Base-by-base conservation (phyloP, 2,113 vertebrate species). In the Hippoglossus stenolepis region DNA sequence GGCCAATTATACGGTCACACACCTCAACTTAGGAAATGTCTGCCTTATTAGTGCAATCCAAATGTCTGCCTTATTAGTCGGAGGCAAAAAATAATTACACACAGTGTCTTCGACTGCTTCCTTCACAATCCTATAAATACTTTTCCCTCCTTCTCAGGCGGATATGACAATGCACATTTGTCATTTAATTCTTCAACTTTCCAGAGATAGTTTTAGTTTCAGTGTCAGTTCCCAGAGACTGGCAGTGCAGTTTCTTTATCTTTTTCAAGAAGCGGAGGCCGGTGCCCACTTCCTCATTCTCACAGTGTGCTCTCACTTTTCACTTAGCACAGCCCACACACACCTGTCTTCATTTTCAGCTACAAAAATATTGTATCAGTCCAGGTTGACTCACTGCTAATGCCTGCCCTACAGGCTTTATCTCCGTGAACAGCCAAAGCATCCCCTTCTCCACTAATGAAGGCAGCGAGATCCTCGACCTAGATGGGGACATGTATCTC, bases 391-490 rank as follows among this genome's bases (percentile, higher is more conserved):
- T 86, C 80, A 77, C 64, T 65, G n/a, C 49, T 66, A 59, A 60
- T 59, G 26, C 40, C 59, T 75, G 17, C 73, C 81, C 78, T 40
- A 13, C 91, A 97, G 96, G 97, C 68, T 96, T 96, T 71, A 95
- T 97, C 89, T 96, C 97, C 0, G 96, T 97, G 47, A 97, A 98
- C 85, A 95, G 96, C 92, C 95, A 95, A 80, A 96, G 95, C 91
- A 87, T 95, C 1, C 96, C 96, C 0, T 98, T 98, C 87, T 87
- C 95, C 58, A 95, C 96, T 47, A 96, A 96, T 0, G 97, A 97
- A 77, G 97, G 97, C 84, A 97, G 96, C 0, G 97, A 98, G 93
- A 93, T 97, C 85, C 92, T 98, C 53, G 97, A 98, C 90, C 93
- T 98, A 77, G 96, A 97, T 59, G 95, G 96, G 0, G 96, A 97